phyloP scores from a whole-genome alignment of 1,140 invertebrate genomes.

The Neuroterus valhalla region DNA sequence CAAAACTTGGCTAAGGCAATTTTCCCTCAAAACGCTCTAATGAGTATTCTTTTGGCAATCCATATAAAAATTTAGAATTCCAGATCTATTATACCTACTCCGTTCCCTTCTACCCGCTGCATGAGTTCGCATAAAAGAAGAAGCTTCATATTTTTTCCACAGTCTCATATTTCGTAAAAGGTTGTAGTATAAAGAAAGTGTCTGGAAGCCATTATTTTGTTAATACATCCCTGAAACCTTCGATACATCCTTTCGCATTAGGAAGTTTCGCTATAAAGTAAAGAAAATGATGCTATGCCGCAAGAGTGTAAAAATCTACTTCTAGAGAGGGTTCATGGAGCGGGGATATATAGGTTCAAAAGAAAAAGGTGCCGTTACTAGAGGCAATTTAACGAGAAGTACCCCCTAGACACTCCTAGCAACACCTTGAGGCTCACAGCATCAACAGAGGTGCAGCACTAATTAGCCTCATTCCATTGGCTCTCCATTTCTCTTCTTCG shows the following conservation, averaged over 20 bases:
- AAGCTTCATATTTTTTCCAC: not conserved
- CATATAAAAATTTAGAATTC: too few relatives aligned
- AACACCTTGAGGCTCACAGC: conserved; percentile 48
- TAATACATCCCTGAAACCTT: conserved; percentile 16
- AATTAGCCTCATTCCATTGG: conserved; percentile 51
- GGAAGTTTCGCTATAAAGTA: conserved; percentile 35
- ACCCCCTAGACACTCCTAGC: conserved; percentile 59
- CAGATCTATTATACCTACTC: too few relatives aligned
- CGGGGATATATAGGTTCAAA: conserved; percentile 53
- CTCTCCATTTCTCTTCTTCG: not conserved
- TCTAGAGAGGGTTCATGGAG: conserved; percentile 27
- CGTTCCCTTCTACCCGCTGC: not conserved
- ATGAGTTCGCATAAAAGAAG: not conserved
- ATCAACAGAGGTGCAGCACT: conserved; percentile 42
- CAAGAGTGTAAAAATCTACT: conserved; percentile 39
- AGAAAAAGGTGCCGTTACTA: conserved; percentile 63
- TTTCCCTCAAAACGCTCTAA: too few relatives aligned
- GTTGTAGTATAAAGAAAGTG: not conserved
- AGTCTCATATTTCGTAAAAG: conserved; percentile 7
- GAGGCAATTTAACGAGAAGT: conserved; percentile 63
- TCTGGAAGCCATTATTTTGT: conserved; percentile 21
- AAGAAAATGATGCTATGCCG: conserved; percentile 39
- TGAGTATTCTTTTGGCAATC: too few relatives aligned
- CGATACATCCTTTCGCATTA: conserved; percentile 8
- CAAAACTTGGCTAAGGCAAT: too few relatives aligned